Conservation (phyloP, 2,797 vertebrate species). For the Thalassophryne amazonica region DNA sequence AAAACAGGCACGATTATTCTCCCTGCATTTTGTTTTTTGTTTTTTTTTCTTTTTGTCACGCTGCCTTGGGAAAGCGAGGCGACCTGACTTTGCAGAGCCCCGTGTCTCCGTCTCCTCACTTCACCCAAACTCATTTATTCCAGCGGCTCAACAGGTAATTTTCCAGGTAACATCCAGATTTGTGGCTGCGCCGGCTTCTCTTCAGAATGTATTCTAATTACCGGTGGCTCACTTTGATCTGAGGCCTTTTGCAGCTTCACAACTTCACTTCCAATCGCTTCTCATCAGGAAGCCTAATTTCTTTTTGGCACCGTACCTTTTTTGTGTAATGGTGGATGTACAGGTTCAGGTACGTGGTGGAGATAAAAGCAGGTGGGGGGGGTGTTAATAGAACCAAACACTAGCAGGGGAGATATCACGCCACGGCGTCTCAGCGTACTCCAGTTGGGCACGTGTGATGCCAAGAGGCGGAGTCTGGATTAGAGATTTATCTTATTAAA, state of each 20-base stretch:
- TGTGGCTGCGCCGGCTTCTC: constrained; percentile 57
- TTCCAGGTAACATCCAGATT: constrained; percentile 72
- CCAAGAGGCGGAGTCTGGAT: constrained; percentile 44
- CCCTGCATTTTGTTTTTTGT: too few relatives aligned
- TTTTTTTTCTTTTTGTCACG: constrained; percentile 38
- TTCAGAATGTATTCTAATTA: constrained; percentile 75
- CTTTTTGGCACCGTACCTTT: constrained; percentile 57
- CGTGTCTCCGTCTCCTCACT: constrained; percentile 26
- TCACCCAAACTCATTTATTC: constrained; percentile 68
- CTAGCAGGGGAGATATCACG: constrained; percentile 30
- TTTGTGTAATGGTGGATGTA: constrained; percentile 36
- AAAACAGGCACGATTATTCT: constrained; percentile 60
- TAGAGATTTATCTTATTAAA: constrained; percentile 66
- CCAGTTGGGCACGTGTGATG: constrained; percentile 9
- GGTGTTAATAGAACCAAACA: constrained; percentile 57
- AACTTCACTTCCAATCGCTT: constrained; percentile 53
- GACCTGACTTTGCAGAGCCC: constrained; percentile 56
- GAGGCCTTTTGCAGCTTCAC: constrained; percentile 52
- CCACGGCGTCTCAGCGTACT: neutral
- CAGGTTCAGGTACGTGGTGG: constrained; percentile 46
- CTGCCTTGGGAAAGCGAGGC: constrained; percentile 59
- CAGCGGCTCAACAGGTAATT: constrained; percentile 77
- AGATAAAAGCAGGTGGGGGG: constrained; percentile 48
- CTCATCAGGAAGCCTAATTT: constrained; percentile 71
- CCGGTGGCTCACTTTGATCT: constrained; percentile 70